Evolutionary conservation across 1,140 invertebrate genomes (phyloP).

Genomic region (Popillia japonica): DNA sequence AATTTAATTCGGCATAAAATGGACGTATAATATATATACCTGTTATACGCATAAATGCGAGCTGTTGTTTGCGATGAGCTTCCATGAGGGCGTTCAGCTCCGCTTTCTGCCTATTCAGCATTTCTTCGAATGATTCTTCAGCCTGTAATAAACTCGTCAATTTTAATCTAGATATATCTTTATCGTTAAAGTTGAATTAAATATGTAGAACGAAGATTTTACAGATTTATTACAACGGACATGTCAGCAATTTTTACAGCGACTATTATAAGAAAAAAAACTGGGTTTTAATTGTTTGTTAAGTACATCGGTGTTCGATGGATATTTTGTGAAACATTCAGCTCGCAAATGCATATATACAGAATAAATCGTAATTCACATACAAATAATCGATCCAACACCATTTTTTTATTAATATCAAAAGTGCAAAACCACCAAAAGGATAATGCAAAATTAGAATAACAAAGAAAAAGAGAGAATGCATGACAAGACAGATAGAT

Average conservation of each 20-base stretch:
- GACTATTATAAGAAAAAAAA: not conserved
- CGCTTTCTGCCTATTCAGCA: conserved; percentile 60
- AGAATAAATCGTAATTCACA: no score
- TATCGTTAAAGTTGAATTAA: not conserved
- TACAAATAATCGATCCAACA: no score
- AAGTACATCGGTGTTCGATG: no score
- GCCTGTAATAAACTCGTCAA: not conserved
- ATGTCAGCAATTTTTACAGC: not conserved
- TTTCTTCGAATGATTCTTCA: conserved; percentile 60
- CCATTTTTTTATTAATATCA: no score
- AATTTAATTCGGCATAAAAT: not conserved
- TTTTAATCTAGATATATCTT: not conserved
- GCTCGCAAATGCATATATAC: no score
- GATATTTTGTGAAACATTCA: no score
- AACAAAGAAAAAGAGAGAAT: no score
- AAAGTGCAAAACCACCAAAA: no score
- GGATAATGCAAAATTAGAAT: no score
- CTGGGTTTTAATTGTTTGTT: no score
- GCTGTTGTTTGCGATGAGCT: conserved; percentile 59
- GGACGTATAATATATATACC: not conserved
- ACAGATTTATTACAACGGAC: not conserved
- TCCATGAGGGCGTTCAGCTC: conserved; percentile 60
- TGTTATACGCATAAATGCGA: conserved; percentile 57
- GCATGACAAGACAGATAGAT: no score
- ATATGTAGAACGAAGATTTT: not conserved